Evolutionary conservation across 2,888 invertebrate genomes (phyloP), one percentile per base, ranked within the genome.

Genomic region (Tineola bisselliella): DNA sequence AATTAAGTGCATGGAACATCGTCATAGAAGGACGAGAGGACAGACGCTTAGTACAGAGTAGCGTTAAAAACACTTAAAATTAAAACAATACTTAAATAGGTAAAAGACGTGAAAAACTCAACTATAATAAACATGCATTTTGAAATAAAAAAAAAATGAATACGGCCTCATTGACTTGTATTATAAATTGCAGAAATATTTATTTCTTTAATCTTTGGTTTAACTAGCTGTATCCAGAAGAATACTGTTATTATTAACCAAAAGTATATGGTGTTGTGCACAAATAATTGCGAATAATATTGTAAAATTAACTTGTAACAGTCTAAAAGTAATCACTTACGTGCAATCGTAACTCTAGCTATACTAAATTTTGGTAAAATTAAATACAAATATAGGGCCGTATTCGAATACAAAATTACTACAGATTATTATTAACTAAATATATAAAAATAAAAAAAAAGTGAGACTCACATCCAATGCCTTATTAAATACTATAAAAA

Each of bases 161-260:
- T 38, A 38, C 38, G 38, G 10, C 10, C 38, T 38, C 38, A 1
- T 31, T 31, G 31, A 31, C 38, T 6, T 12, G 10, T 38, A 12
- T 10, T n/a, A 38, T 10, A 10, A 38, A 38, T n/a, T n/a, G n/a
- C n/a, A n/a, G n/a, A 38, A 10, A 38, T 38, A 38, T n/a, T 48
- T 38, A 6, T 8, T 48, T 17, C 6, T 15, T 48, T 48, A 3
- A 10, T 48, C 48, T 48, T 48, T 48, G 48, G 48, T 48, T 48
- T 48, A 48, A 48, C 48, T 48, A 48, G 48, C 48, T 48, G 48
- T 17, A 17, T 48, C 17, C 48, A 17, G 48, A 48, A 48, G 48
- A 48, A 48, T 38, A 38, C 38, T 10, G 38, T 38, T 38, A 25
- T 25, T 25, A 25, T 4, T 25, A n/a, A n/a, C n/a, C n/a, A n/a